phyloP scores from a whole-genome alignment of 92 coral and sea anemone genomes.

The Phenganax marumi region DNA sequence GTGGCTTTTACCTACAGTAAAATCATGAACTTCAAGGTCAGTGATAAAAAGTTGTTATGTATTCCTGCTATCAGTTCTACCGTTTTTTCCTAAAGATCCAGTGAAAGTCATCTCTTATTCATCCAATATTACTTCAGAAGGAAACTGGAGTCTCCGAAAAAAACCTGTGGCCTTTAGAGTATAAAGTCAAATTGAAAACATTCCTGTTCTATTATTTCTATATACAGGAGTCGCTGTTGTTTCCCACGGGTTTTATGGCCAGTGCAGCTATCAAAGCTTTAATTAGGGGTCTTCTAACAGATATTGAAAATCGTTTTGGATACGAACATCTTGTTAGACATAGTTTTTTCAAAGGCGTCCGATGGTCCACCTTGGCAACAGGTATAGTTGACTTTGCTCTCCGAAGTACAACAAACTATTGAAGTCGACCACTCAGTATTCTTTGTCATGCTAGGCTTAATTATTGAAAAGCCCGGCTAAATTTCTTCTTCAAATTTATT shows the following conservation, averaged over 20 bases:
- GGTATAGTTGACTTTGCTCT: conserved; percentile 55
- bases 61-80: too few relatives aligned
- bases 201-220: neutral
- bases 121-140: too few relatives aligned
- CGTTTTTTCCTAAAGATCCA: too few relatives aligned
- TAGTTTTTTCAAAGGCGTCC: conserved; percentile 70
- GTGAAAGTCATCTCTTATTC: too few relatives aligned
- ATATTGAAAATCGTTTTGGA: conserved; percentile 65
- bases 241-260: conserved; percentile 68
- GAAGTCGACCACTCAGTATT: too few relatives aligned
- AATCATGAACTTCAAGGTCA: conserved; percentile 89
- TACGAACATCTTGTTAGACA: conserved; percentile 77
- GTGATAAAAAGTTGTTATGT: neutral
- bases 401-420: too few relatives aligned
- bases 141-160: neutral
- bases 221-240: conserved; percentile 72
- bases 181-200: neutral
- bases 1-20: conserved; percentile 95
- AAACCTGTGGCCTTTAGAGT: neutral
- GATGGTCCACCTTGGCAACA: conserved; percentile 72
- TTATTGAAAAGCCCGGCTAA: neutral
- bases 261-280: conserved; percentile 71
- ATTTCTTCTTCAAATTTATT: neutral
- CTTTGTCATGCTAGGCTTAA: too few relatives aligned
- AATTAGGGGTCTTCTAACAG: conserved; percentile 67